These are phyloP conservation scores for Drosophila mayaguana DNA, from an alignment of 2,888 invertebrate genomes.

Conservation along the genomic window DNA sequence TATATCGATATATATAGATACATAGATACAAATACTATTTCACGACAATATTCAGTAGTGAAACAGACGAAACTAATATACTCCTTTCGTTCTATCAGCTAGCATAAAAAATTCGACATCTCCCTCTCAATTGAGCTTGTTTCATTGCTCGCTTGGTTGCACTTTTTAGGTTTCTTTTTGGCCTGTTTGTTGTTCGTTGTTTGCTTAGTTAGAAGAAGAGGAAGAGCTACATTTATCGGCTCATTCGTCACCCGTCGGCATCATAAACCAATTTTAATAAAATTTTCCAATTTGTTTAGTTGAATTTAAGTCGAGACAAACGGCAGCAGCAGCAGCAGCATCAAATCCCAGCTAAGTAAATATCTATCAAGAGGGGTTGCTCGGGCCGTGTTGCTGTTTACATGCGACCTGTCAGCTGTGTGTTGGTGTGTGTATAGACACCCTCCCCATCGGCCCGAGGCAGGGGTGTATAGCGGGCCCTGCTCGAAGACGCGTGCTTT, in stretches of 20 bases:
- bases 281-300: constrained; percentile 79
- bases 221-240: constrained; percentile 18
- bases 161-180: constrained; percentile 29
- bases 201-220: constrained; percentile 4
- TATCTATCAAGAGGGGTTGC: constrained; percentile 47
- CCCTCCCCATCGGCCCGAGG: constrained; percentile 14
- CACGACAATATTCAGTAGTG: no score
- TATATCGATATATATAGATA: background rate
- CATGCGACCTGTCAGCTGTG: constrained; percentile 42
- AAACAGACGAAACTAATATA: background rate
- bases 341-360: constrained; percentile 65
- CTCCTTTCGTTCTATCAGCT: background rate
- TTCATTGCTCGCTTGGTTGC: constrained; percentile 41
- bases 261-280: constrained; percentile 78
- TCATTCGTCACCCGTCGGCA: constrained; percentile 48
- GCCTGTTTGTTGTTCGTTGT: constrained; percentile 19
- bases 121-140: background rate
- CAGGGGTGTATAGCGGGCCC: background rate
- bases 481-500: constrained; percentile 54
- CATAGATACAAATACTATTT: no score
- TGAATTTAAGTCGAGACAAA: constrained; percentile 54
- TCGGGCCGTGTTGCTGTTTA: constrained; percentile 17
- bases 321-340: constrained; percentile 2
- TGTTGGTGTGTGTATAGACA: constrained; percentile 15
- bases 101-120: background rate